Conservation (phyloP, 2,888 invertebrate species). For the Rhingia rostrata region DNA sequence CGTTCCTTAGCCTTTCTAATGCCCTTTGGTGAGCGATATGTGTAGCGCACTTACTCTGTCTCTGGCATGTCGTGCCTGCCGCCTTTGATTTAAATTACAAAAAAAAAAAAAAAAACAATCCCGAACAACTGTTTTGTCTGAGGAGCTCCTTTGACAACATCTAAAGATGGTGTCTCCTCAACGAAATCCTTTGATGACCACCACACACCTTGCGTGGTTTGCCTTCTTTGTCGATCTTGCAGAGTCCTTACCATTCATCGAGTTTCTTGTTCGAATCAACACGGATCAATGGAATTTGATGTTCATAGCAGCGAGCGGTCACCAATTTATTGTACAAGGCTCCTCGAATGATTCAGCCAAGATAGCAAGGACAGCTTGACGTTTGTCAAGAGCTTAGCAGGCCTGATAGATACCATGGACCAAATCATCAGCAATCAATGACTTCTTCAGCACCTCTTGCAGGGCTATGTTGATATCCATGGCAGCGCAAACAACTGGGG, state of each 20-base stretch:
- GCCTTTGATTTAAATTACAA: conserved; percentile 72
- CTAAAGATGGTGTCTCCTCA: conserved; percentile 97
- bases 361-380: conserved; percentile 97
- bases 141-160: conserved; percentile 97
- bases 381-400: conserved; percentile 98
- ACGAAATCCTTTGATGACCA: conserved; percentile 99
- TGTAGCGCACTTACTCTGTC: conserved; percentile 7
- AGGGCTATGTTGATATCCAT: conserved; percentile 98
- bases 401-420: conserved; percentile 98
- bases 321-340: conserved; percentile 98
- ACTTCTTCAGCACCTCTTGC: conserved; percentile 97
- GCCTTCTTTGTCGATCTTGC: conserved; percentile 99
- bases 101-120: no score
- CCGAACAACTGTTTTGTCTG: conserved; percentile 87
- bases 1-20: conserved; percentile 64
- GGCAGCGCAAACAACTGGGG: conserved; percentile 87
- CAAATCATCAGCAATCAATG: conserved; percentile 97
- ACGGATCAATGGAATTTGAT: conserved; percentile 96
- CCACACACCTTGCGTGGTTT: conserved; percentile 99
- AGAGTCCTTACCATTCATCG: conserved; percentile 99
- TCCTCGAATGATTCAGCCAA: conserved; percentile 99
- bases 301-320: conserved; percentile 98
- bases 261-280: conserved; percentile 99
- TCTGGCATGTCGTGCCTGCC: conserved; percentile 28
- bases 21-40: conserved; percentile 40